Evolutionary conservation across 2,888 invertebrate genomes (phyloP).

Genomic region (Andrena haemorrhoa): DNA sequence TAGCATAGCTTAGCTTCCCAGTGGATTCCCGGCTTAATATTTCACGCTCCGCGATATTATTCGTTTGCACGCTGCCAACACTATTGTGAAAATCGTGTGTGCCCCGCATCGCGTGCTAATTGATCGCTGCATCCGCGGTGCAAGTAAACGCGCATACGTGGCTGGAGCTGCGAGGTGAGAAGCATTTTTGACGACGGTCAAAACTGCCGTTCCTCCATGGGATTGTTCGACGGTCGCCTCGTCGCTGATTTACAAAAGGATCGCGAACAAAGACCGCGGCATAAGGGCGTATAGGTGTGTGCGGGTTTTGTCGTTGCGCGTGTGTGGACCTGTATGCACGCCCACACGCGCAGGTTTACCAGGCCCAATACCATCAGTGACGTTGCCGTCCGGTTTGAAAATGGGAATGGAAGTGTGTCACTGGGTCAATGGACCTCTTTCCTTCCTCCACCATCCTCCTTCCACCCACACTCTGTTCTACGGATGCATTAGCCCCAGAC

Average conservation of each 20-base stretch:
- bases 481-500: constrained; percentile 69
- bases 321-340: constrained; percentile 12
- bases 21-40: too few species aligned
- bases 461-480: constrained; percentile 35
- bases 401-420: constrained; percentile 79
- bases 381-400: constrained; percentile 60
- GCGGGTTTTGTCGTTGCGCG: neutral
- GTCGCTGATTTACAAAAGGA: constrained; percentile 23
- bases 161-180: too few species aligned
- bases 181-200: too few species aligned
- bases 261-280: constrained; percentile 1
- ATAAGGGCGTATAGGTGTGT: neutral
- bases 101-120: too few species aligned
- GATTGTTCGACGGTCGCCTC: neutral
- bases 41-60: too few species aligned
- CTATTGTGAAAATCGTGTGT: too few species aligned
- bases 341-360: constrained; percentile 26
- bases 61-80: too few species aligned
- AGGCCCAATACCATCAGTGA: constrained; percentile 46
- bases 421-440: constrained; percentile 76
- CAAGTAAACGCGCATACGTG: too few species aligned
- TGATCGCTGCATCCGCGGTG: too few species aligned
- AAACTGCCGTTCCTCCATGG: too few species aligned
- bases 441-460: constrained; percentile 29
- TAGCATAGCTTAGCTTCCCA: too few species aligned